phyloP scores from a whole-genome alignment of 2,797 vertebrate genomes.

The Argentina silus region DNA sequence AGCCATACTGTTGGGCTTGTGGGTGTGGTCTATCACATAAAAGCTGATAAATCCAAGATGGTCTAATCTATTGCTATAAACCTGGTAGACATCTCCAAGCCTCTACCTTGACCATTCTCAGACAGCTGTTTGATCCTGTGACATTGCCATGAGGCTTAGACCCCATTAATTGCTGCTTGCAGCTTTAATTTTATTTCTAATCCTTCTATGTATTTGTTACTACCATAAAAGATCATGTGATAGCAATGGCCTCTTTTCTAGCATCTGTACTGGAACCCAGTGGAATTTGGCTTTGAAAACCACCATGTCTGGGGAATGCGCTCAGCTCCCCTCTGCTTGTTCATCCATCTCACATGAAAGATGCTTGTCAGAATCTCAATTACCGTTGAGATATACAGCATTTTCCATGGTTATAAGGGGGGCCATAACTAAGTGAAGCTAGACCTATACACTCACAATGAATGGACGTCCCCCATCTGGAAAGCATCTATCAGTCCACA shows the following conservation, averaged over 20 bases:
- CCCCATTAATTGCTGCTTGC: too few relatives aligned
- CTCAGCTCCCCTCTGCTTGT: conserved; percentile 22
- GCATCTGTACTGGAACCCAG: conserved; percentile 5
- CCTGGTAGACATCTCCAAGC: too few relatives aligned
- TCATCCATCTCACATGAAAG: conserved; percentile 47
- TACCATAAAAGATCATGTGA: too few relatives aligned
- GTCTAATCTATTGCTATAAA: too few relatives aligned
- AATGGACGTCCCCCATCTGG: conserved; percentile 49
- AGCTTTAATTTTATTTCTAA: too few relatives aligned
- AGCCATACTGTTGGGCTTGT: too few relatives aligned
- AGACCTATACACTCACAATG: conserved; percentile 33
- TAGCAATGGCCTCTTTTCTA: background rate
- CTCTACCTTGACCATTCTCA: too few relatives aligned
- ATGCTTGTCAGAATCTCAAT: conserved; percentile 48
- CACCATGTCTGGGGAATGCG: conserved; percentile 24
- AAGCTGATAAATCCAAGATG: too few relatives aligned
- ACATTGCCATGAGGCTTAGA: too few relatives aligned
- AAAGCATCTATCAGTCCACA: conserved; percentile 40
- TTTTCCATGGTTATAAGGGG: conserved; percentile 44
- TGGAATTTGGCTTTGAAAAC: conserved; percentile 19
- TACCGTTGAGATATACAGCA: conserved; percentile 51
- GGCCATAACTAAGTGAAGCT: conserved; percentile 48
- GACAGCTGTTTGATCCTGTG: too few relatives aligned
- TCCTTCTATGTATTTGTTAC: too few relatives aligned
- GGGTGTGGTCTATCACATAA: too few relatives aligned